A percentile compares a stretch with the other conserved stretches of the same genome.
Conservation (phyloP, 2,888 invertebrate species). For the Hesperia comma region DNA sequence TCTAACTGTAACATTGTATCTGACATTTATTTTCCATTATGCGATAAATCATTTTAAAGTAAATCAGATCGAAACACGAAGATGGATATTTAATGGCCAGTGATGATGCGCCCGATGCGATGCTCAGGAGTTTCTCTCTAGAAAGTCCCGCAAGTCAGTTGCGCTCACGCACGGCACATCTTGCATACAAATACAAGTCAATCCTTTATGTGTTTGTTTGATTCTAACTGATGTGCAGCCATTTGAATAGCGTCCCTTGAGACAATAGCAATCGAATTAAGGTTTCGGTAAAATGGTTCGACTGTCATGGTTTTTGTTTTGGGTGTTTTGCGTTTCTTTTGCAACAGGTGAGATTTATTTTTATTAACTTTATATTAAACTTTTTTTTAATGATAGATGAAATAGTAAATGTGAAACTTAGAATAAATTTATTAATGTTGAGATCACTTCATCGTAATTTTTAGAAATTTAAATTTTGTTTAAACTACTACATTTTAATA, state of each 20-base stretch:
- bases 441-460: too few relatives aligned
- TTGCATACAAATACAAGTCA: conserved; percentile 76
- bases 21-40: conserved; percentile 39
- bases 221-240: conserved; percentile 67
- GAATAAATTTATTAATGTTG: too few relatives aligned
- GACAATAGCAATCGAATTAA: conserved; percentile 58
- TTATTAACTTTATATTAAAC: conserved; percentile 22
- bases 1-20: not conserved
- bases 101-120: conserved; percentile 55
- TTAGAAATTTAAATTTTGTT: too few relatives aligned
- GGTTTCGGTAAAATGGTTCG: conserved; percentile 59
- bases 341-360: conserved; percentile 54
- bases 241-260: conserved; percentile 77
- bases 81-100: conserved; percentile 58
- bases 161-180: conserved; percentile 68
- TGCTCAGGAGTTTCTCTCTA: conserved; percentile 79
- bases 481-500: too few relatives aligned
- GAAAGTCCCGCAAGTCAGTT: conserved; percentile 80
- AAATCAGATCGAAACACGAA: conserved; percentile 53
- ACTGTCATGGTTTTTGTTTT: conserved; percentile 50
- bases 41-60: conserved; percentile 25
- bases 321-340: conserved; percentile 52
- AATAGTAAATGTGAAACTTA: too few relatives aligned
- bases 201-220: conserved; percentile 66
- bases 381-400: not conserved